Evolutionary conservation across 2,113 vertebrate genomes (phyloP).

Genomic region (Menidia beryllina): DNA sequence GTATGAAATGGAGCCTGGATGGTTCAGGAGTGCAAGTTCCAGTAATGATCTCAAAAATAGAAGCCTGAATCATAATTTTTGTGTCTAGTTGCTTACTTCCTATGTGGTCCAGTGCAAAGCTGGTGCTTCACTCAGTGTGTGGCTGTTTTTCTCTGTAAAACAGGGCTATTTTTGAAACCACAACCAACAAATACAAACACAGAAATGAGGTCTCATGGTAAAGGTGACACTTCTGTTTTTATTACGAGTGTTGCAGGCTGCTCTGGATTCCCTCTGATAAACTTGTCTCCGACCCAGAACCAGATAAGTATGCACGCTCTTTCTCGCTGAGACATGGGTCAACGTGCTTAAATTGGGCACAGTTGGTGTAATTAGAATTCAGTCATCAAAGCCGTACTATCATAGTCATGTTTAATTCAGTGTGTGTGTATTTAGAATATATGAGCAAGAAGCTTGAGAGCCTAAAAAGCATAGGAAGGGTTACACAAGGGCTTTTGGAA

Average conservation of each 20-base stretch:
- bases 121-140: neutral
- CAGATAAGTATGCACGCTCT: neutral
- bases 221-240: conserved; percentile 15
- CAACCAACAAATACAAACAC: neutral
- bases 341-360: conserved; percentile 41
- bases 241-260: conserved; percentile 3
- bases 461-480: conserved; percentile 34
- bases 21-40: too few species aligned
- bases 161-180: neutral
- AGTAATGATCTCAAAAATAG: too few species aligned
- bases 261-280: conserved; percentile 30
- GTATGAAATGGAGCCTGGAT: too few species aligned
- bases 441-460: conserved; percentile 35
- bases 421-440: conserved; percentile 50
- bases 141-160: neutral
- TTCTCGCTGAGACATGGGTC: neutral
- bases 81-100: neutral
- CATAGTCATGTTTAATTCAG: conserved; percentile 84
- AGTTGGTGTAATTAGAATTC: conserved; percentile 82
- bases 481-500: conserved; percentile 25
- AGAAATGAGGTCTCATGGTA: neutral
- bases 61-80: neutral
- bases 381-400: conserved; percentile 74
- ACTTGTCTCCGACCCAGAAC: conserved; percentile 12
- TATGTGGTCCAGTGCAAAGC: neutral